A percentile compares a stretch with the other conserved stretches of the same genome.
Evolutionary conservation across 2,113 vertebrate genomes (phyloP).

Genomic region (Oryzias javanicus): DNA sequence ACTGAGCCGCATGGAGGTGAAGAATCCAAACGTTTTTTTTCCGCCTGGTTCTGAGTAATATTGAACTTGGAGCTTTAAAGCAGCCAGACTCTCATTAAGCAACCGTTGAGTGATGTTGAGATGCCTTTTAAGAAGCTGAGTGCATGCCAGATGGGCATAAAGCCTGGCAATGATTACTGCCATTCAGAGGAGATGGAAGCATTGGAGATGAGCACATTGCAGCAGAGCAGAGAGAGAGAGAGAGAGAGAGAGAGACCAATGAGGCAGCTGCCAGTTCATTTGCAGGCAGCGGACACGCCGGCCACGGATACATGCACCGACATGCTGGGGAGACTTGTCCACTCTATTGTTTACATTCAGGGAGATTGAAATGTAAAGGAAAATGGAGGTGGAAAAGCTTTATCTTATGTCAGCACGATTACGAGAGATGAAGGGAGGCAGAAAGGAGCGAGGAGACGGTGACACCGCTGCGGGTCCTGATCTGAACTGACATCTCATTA

Average conservation of each 20-base stretch:
- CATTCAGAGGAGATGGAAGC: slow-evolving; percentile 29
- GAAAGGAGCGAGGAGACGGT: neutral
- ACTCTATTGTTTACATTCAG: slow-evolving; percentile 7
- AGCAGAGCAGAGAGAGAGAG: neutral
- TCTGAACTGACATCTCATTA: slow-evolving; percentile 1
- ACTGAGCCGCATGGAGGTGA: neutral
- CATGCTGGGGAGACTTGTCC: neutral
- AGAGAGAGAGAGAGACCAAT: slow-evolving; percentile 2
- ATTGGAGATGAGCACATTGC: slow-evolving; percentile 33
- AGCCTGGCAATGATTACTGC: slow-evolving; percentile 35
- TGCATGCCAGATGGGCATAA: slow-evolving; percentile 29
- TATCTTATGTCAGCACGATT: neutral
- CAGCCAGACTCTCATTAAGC: slow-evolving; percentile 39
- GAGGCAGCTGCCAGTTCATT: slow-evolving; percentile 26
- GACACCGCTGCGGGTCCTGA: neutral
- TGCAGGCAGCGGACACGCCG: slow-evolving; percentile 16
- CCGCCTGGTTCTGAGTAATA: neutral
- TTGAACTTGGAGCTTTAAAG: slow-evolving; percentile 10
- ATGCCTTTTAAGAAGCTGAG: slow-evolving; percentile 33
- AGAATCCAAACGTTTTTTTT: slow-evolving; percentile 17
- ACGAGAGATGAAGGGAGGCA: neutral
- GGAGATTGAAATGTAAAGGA: slow-evolving; percentile 8
- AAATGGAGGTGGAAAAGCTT: neutral
- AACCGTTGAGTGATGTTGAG: slow-evolving; percentile 34
- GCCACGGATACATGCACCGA: neutral